Evolutionary conservation across 1,140 invertebrate species (phyloP).

Genomic region (Leptinotarsa texana): DNA sequence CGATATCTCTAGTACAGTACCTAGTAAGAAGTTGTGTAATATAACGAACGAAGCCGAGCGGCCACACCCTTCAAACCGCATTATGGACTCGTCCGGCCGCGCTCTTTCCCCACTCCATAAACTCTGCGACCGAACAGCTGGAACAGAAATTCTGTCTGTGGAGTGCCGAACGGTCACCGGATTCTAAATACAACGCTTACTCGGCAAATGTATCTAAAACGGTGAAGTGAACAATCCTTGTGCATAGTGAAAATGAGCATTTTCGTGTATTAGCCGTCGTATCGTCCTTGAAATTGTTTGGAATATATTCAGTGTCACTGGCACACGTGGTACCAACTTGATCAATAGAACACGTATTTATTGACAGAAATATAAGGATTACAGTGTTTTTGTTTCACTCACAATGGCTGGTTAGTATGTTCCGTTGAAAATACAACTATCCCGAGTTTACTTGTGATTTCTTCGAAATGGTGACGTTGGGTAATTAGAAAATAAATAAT

Average conservation of each 20-base stretch:
- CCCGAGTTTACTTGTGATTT: not conserved
- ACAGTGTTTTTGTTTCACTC: conserved; percentile 19
- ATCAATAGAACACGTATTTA: not conserved
- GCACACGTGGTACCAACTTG: not conserved
- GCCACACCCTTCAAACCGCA: not conserved
- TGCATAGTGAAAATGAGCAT: conserved; percentile 1
- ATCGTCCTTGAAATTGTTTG: not conserved
- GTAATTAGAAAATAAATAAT: conserved; percentile 1
- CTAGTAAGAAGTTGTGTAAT: no score
- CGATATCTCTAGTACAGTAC: no score
- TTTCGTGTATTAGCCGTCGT: not conserved
- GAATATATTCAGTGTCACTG: not conserved
- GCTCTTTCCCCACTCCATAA: conserved; percentile 12
- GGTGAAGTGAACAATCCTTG: not conserved
- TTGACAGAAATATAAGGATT: not conserved
- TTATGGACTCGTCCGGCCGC: conserved; percentile 15
- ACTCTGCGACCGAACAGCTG: conserved; percentile 10
- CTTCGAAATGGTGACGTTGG: not conserved
- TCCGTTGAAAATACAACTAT: not conserved
- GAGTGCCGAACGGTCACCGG: not conserved
- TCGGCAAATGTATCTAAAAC: not conserved
- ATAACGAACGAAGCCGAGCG: not conserved
- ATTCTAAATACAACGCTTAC: not conserved
- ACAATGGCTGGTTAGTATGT: conserved; percentile 24
- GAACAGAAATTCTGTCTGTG: conserved; percentile 12